Evolutionary conservation across 2,888 invertebrate species (phyloP).

Genomic region (Lasioglossum villosulum): DNA sequence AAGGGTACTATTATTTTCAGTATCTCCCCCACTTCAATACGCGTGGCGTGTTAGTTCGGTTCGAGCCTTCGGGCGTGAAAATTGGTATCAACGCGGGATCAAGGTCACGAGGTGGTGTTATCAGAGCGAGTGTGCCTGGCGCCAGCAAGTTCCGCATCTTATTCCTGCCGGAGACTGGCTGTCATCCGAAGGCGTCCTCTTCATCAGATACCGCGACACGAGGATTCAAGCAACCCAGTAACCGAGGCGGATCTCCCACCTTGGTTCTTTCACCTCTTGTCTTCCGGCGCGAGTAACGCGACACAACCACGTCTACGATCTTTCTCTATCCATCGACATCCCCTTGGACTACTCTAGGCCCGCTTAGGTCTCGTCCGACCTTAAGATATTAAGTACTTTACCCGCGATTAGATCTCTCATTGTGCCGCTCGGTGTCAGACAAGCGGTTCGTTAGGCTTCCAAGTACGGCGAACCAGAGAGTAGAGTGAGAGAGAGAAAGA

Average conservation of each 20-base stretch:
- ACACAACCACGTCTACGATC: constrained; percentile 37
- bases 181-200: constrained; percentile 79
- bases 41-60: neutral
- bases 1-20: neutral
- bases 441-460: constrained; percentile 79
- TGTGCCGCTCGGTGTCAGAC: constrained; percentile 83
- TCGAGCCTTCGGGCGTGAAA: neutral
- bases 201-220: constrained; percentile 80
- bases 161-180: constrained; percentile 71
- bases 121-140: constrained; percentile 56
- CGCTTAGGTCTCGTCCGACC: constrained; percentile 76
- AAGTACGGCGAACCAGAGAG: constrained; percentile 49
- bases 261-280: constrained; percentile 51
- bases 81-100: constrained; percentile 48
- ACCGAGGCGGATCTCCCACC: constrained; percentile 59
- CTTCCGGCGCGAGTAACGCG: constrained; percentile 42
- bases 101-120: constrained; percentile 67
- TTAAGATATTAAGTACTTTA: constrained; percentile 85
- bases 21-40: neutral
- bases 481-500: constrained; percentile 12
- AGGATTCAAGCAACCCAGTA: constrained; percentile 61
- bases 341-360: constrained; percentile 48
- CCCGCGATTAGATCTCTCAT: constrained; percentile 84
- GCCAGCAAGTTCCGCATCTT: constrained; percentile 62
- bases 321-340: constrained; percentile 41